Evolutionary conservation across 2,113 vertebrate species (phyloP).

Genomic region (Tursiops truncatus): DNA sequence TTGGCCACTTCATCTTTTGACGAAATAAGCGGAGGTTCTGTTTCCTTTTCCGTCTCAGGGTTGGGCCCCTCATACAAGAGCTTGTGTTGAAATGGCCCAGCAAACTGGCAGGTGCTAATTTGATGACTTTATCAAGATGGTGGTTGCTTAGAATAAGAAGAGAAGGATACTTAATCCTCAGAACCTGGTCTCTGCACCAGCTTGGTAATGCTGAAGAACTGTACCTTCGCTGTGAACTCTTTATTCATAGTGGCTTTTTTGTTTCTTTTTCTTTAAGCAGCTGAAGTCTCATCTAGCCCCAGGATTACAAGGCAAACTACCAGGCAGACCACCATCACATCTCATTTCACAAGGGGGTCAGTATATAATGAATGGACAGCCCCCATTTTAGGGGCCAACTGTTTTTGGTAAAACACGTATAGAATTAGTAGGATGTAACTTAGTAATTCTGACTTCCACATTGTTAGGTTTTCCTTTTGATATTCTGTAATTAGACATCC

Average conservation of each 20-base stretch:
- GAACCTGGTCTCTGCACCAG: neutral
- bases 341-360: conserved; percentile 92
- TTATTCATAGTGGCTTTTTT: conserved; percentile 25
- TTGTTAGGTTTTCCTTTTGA: neutral
- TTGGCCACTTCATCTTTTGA: neutral
- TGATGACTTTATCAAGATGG: neutral
- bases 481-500: neutral
- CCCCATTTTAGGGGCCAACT: neutral
- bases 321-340: conserved; percentile 90
- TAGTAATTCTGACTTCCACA: neutral
- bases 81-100: neutral
- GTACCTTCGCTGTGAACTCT: neutral
- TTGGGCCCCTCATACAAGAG: neutral
- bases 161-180: neutral
- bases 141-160: neutral
- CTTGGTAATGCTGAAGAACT: neutral
- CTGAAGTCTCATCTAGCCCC: conserved; percentile 85
- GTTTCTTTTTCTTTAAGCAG: conserved; percentile 67
- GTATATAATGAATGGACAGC: conserved; percentile 63
- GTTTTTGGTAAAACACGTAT: neutral
- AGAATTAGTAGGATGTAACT: neutral
- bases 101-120: neutral
- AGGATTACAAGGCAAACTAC: conserved; percentile 89
- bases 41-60: neutral
- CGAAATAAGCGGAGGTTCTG: neutral